phyloP scores from a whole-genome alignment of 2,888 invertebrate species.

The Harpalus rubripes region DNA sequence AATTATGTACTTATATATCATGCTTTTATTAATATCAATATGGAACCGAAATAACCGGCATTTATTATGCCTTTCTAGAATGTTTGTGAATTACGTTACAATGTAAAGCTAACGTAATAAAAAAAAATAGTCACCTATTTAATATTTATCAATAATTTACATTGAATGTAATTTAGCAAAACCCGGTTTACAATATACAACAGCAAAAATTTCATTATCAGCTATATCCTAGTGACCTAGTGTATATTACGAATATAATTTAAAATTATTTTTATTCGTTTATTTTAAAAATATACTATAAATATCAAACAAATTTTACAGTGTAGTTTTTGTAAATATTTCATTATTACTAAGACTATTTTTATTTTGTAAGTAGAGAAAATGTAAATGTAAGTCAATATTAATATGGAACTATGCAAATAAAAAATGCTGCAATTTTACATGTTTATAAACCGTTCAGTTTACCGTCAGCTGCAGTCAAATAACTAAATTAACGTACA shows the following conservation, averaged over 20 bases:
- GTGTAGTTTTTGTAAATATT: no score
- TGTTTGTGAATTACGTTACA: background rate
- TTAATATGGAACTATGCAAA: slow-evolving; percentile 24
- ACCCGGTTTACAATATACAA: background rate
- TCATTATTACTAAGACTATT: background rate
- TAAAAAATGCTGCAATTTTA: slow-evolving; percentile 4
- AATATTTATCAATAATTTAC: slow-evolving; percentile 38
- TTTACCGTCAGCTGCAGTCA: background rate
- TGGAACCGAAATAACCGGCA: no score
- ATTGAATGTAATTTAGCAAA: slow-evolving; percentile 6
- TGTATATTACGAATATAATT: no score
- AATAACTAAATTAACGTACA: slow-evolving; percentile 10
- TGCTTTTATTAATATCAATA: no score
- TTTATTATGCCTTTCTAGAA: no score
- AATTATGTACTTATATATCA: no score
- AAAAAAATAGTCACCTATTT: slow-evolving; percentile 9
- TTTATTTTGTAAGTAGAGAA: background rate
- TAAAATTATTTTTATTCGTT: no score
- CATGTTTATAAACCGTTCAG: slow-evolving; percentile 5
- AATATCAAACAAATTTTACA: background rate
- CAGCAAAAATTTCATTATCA: background rate
- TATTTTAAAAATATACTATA: background rate
- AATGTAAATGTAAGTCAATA: background rate
- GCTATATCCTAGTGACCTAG: background rate
- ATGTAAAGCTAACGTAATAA: background rate